Evolutionary conservation across 2,888 invertebrate genomes (phyloP).

Genomic region (Macrophya annulata): DNA sequence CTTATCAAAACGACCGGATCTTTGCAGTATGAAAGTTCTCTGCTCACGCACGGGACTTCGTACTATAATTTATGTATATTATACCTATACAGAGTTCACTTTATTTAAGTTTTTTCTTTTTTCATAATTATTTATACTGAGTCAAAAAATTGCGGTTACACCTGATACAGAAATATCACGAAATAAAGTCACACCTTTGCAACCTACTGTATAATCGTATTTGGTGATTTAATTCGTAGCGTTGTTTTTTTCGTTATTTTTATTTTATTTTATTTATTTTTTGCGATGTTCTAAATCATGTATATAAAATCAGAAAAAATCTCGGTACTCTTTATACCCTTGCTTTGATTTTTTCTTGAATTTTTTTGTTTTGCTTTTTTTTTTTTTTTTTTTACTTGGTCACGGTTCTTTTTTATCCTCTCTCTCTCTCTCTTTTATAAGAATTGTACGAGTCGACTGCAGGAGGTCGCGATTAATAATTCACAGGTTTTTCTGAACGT

Average conservation of each 20-base stretch:
- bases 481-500: slow-evolving; percentile 40
- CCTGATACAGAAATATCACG: no score
- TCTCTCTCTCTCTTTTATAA: not conserved
- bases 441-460: slow-evolving; percentile 19
- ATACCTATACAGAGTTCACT: no score
- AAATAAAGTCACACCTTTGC: no score
- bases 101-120: no score
- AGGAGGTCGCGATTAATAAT: slow-evolving; percentile 40
- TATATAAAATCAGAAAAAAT: no score
- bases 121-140: no score
- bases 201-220: not conserved
- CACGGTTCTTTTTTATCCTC: not conserved
- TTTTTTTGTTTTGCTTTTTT: not conserved
- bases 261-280: no score
- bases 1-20: not conserved
- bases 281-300: no score
- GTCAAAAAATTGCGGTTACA: no score
- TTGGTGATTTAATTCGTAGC: not conserved
- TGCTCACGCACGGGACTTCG: not conserved
- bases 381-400: not conserved
- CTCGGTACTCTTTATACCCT: no score
- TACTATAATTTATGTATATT: not conserved
- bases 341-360: not conserved
- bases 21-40: not conserved
- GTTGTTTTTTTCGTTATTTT: no score